Evolutionary conservation across 2,888 invertebrate species (phyloP).

Genomic region (Clostera curtula): DNA sequence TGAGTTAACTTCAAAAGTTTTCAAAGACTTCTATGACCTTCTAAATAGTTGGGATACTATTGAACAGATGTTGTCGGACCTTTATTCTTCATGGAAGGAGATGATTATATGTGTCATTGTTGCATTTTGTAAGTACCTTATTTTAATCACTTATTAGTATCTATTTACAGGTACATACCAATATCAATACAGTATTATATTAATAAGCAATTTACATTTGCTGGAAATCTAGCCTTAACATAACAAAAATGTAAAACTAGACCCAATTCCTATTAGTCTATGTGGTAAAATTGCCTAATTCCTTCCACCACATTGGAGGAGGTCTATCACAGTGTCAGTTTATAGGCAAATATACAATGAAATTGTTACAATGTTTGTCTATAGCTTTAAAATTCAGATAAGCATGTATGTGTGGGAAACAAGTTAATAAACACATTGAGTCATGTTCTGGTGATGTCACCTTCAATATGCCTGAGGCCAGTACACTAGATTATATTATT

Average conservation of each 20-base stretch:
- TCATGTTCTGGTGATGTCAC: slow-evolving; percentile 17
- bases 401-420: slow-evolving; percentile 14
- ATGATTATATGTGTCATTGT: slow-evolving; percentile 87
- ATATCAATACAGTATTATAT: no score
- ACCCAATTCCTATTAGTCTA: slow-evolving; percentile 6
- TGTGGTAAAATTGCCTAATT: no score
- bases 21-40: slow-evolving; percentile 84
- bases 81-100: slow-evolving; percentile 91
- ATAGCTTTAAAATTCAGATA: slow-evolving; percentile 7
- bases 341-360: no score
- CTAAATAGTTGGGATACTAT: slow-evolving; percentile 92
- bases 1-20: slow-evolving; percentile 77
- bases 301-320: no score
- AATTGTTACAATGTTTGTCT: no score
- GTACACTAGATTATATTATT: neutral
- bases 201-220: neutral
- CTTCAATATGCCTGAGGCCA: slow-evolving; percentile 3
- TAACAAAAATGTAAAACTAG: slow-evolving; percentile 1
- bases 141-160: neutral
- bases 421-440: slow-evolving; percentile 11
- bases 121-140: slow-evolving; percentile 81
- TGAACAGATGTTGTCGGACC: slow-evolving; percentile 90
- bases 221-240: neutral
- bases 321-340: no score
- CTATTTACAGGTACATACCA: no score